Evolutionary conservation across 2,797 vertebrate species (phyloP), one percentile per base, ranked within the genome.

Genomic region (Pempheris klunzingeri): DNA sequence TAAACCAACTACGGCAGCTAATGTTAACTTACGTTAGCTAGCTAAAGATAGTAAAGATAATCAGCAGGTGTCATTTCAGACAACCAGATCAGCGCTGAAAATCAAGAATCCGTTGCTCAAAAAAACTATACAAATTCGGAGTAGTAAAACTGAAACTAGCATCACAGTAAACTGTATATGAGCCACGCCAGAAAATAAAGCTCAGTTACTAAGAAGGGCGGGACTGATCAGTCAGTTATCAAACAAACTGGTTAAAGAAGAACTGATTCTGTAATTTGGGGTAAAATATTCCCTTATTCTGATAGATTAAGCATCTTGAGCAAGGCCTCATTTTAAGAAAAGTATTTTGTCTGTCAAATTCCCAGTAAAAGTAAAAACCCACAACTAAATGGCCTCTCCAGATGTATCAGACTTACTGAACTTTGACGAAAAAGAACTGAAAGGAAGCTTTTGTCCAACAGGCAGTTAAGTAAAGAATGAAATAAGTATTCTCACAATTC

Each of bases 401-500:
- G 39, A 50, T 38, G 38, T 47, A 39, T 47, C 41, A 46, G 2
- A 68, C 7, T 44, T n/a, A 43, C 3, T 14, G 20, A 69, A 61
- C 24, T 64, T 22, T 81, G 46, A 64, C 36, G 26, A 7, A 62
- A 59, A 64, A 20, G 34, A 54, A 52, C 49, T 41, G 2, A 34
- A 41, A 71, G 13, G 0, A 61, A 32, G 28, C 26, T 65, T 57
- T 74, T 61, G 26, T 50, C 13, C 32, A 20, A 47, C 41, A 65
- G 24, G 20, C 61, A 58, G 5, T 20, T 5, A 3, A 74, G 9
- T 24, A 39, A 17, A 65, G 38, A 78, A 36, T 63, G 10, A 55
- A 69, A 83, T 58, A 49, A 52, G 59, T 43, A 14, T 71, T 71
- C 78, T 74, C 41, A 52, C 13, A 65, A 66, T 39, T 79, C 73